Percentiles rank a stretch among this genome's conserved stretches.
These are phyloP conservation scores for Drosophila oshimai DNA, from an alignment of 1,140 invertebrate genomes.

Conservation along the genomic window DNA sequence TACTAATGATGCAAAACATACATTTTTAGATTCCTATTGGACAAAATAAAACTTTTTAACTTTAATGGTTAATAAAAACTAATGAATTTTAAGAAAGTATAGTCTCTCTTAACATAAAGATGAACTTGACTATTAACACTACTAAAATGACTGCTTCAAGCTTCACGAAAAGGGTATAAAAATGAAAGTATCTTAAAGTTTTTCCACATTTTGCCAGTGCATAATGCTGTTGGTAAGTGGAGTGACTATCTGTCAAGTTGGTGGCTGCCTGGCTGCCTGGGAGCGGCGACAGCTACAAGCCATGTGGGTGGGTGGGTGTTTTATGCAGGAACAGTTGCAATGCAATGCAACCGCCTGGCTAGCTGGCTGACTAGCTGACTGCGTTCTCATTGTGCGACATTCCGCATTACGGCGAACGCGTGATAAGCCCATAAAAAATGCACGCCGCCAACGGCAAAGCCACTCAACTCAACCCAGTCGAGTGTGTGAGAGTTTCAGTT, in stretches of 20 bases:
- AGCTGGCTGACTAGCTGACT: constrained; percentile 4
- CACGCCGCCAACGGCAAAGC: constrained; percentile 3
- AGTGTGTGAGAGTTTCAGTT: constrained; percentile 26
- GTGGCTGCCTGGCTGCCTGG: constrained; percentile 12
- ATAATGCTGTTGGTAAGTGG: neutral
- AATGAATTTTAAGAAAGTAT: too few relatives aligned
- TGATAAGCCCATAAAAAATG: constrained; percentile 51
- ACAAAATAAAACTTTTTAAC: too few relatives aligned
- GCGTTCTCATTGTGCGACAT: constrained; percentile 48
- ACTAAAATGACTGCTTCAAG: too few relatives aligned
- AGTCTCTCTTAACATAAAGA: too few relatives aligned
- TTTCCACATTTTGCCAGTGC: constrained; percentile 11
- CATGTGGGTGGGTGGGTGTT: constrained; percentile 34
- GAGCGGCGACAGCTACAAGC: constrained; percentile 25
- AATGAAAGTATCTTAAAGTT: too few relatives aligned
- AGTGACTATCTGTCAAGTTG: constrained; percentile 35
- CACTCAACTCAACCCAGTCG: neutral
- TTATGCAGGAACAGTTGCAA: neutral
- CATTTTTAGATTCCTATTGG: too few relatives aligned
- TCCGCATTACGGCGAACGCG: constrained; percentile 33
- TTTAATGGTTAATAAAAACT: too few relatives aligned
- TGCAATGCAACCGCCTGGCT: constrained; percentile 21
- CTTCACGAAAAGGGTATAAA: too few relatives aligned
- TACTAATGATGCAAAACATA: too few relatives aligned
- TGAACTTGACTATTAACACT: too few relatives aligned